Evolutionary conservation across 2,113 vertebrate species (phyloP).

Genomic region (Neotragus moschatus): DNA sequence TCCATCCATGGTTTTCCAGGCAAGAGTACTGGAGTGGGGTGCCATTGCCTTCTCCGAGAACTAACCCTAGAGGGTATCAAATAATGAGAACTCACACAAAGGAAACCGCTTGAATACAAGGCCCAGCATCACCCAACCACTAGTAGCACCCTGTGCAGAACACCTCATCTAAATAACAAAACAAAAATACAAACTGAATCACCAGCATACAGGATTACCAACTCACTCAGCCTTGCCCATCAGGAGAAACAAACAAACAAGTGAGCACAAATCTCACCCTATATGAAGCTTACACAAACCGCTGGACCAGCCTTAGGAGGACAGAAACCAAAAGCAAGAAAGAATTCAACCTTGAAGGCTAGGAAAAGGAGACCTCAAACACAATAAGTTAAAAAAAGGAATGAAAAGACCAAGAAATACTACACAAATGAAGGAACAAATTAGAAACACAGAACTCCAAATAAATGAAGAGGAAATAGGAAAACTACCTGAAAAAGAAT

Average conservation of each 20-base stretch:
- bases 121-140: not conserved
- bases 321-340: not conserved
- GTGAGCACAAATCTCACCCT: too few species aligned
- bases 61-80: not conserved
- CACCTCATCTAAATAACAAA: not conserved
- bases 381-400: not conserved
- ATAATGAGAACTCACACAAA: not conserved
- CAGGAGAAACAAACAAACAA: not conserved
- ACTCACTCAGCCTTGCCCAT: not conserved
- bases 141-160: not conserved
- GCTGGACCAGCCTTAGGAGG: not conserved
- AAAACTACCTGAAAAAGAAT: not conserved
- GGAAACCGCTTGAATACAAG: not conserved
- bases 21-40: too few species aligned
- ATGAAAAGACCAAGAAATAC: not conserved
- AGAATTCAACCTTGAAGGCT: not conserved
- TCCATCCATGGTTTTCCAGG: too few species aligned
- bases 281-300: not conserved
- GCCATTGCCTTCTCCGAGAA: too few species aligned
- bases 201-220: not conserved
- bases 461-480: not conserved
- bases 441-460: not conserved
- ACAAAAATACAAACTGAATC: not conserved
- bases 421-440: not conserved
- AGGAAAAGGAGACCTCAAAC: not conserved